Conservation (phyloP, 2,113 vertebrate genomes). For the Oreochromis niloticus region DNA sequence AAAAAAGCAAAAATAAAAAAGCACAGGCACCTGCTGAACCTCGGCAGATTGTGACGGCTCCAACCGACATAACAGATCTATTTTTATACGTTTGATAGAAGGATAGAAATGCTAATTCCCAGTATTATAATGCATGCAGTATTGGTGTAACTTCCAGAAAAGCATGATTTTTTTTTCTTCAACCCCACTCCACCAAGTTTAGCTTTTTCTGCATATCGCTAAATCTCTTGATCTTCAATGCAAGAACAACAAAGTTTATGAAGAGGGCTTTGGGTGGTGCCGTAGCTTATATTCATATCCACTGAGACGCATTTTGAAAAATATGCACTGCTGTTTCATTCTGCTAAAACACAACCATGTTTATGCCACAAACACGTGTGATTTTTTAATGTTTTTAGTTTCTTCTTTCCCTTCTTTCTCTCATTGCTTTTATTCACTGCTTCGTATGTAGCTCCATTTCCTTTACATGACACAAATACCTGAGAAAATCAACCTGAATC, state of each 20-base stretch:
- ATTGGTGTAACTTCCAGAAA: constrained; percentile 1
- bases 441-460: neutral
- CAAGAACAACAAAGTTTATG: constrained; percentile 28
- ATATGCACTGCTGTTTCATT: constrained; percentile 1
- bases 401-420: neutral
- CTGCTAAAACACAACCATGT: neutral
- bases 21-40: neutral
- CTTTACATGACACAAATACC: neutral
- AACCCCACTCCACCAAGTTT: neutral
- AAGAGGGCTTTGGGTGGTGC: neutral
- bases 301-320: constrained; percentile 5
- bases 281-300: neutral
- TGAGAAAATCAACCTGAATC: neutral
- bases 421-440: neutral
- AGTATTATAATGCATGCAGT: constrained; percentile 61
- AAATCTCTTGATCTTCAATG: constrained; percentile 25
- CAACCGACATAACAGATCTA: constrained; percentile 11
- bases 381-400: neutral
- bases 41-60: neutral
- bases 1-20: neutral
- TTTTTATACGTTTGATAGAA: constrained; percentile 44
- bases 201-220: neutral
- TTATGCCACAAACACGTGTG: neutral
- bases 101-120: constrained; percentile 52
- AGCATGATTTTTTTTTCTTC: neutral